Percentiles rank a stretch among this genome's conserved stretches.
Evolutionary conservation across 64 coral and sea anemone genomes (phyloP).

Genomic region (Hydrozoanthus tunicans): DNA sequence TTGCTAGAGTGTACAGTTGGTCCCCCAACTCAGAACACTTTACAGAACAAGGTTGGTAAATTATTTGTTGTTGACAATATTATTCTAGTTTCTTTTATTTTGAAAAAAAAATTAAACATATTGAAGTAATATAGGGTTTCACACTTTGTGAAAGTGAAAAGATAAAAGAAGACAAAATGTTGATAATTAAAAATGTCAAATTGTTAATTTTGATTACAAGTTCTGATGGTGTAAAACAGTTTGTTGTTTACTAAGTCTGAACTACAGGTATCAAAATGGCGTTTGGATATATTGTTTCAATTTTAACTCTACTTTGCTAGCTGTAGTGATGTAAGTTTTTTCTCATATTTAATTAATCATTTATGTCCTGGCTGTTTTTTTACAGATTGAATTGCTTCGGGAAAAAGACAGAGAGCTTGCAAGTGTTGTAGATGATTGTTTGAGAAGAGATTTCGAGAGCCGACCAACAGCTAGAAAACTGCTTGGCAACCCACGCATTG

Average conservation of each 20-base stretch:
- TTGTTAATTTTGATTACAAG: no score
- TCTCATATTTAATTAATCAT: neutral
- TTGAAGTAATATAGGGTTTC: no score
- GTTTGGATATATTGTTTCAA: no score
- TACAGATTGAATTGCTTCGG: constrained; percentile 5
- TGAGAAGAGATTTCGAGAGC: neutral
- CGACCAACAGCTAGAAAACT: constrained; percentile 1
- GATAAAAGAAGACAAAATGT: no score
- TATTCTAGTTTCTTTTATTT: neutral
- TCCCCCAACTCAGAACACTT: neutral
- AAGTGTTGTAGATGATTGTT: neutral
- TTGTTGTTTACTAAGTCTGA: no score
- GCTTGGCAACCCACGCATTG: neutral
- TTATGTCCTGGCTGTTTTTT: neutral
- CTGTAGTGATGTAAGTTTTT: neutral
- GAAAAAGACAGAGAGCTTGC: constrained; percentile 12
- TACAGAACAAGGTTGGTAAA: constrained; percentile 1
- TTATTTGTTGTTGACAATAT: neutral
- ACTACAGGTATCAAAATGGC: no score
- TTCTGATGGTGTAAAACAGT: no score
- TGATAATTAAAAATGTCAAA: no score
- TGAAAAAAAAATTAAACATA: neutral
- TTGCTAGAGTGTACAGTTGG: constrained; percentile 30
- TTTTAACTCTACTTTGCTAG: no score
- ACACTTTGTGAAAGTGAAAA: no score